A percentile compares a stretch with the other conserved stretches of the same genome.
These are phyloP conservation scores for Crenichthys baileyi DNA, from an alignment of 2,797 vertebrate species.

Conservation along the genomic window DNA sequence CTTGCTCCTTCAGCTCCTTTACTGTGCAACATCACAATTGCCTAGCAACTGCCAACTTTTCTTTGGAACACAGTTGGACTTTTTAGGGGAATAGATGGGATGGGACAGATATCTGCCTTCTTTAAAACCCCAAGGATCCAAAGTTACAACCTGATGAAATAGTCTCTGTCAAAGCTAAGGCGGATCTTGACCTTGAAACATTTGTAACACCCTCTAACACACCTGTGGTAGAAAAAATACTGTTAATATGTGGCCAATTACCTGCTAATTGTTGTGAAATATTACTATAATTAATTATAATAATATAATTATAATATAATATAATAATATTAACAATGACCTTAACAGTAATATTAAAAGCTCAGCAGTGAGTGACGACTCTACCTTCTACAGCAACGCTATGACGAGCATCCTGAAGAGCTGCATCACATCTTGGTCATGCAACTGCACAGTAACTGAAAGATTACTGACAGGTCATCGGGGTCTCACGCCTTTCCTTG, in stretches of 20 bases:
- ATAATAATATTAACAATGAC: too few species aligned
- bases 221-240: not conserved
- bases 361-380: too few species aligned
- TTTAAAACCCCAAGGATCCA: not conserved
- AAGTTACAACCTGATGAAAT: too few species aligned
- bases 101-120: not conserved
- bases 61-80: conserved; percentile 67
- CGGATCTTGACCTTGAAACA: too few species aligned
- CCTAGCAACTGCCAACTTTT: conserved; percentile 75
- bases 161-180: too few species aligned
- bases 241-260: not conserved
- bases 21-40: conserved; percentile 43
- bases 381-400: too few species aligned
- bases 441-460: not conserved
- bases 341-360: too few species aligned
- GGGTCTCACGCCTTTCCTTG: not conserved
- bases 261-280: not conserved
- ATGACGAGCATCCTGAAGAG: too few species aligned
- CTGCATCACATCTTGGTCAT: not conserved
- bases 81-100: not conserved
- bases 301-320: too few species aligned
- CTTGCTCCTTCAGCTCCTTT: conserved; percentile 36
- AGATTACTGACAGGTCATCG: not conserved
- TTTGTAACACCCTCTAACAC: not conserved
- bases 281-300: too few species aligned